These are phyloP conservation scores for Cynoglossus semilaevis DNA, from an alignment of 2,113 vertebrate species.

Conservation along the genomic window DNA sequence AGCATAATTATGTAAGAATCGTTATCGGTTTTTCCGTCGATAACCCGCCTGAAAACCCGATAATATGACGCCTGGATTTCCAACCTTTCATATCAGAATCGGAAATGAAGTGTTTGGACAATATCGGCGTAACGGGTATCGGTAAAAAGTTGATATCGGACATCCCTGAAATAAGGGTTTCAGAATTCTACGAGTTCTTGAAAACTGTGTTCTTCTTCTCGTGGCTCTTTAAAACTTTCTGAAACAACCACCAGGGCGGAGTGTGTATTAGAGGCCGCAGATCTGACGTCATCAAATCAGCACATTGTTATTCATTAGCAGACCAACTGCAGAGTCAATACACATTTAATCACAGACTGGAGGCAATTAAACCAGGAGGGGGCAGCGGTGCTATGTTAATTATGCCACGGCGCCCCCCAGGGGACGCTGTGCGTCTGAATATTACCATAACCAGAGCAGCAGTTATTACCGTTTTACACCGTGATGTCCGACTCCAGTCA, in stretches of 20 bases:
- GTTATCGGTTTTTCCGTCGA: too few species aligned
- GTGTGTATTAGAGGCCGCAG: conserved; percentile 71
- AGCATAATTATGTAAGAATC: too few species aligned
- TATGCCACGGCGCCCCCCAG: conserved; percentile 66
- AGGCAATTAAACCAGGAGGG: conserved; percentile 78
- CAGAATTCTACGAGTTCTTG: neutral
- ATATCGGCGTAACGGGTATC: too few species aligned
- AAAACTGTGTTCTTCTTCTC: conserved; percentile 4
- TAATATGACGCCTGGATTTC: too few species aligned
- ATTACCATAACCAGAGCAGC: conserved; percentile 66
- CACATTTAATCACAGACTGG: conserved; percentile 78
- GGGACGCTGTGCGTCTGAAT: conserved; percentile 74
- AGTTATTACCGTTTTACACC: conserved; percentile 62
- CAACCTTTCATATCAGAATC: too few species aligned
- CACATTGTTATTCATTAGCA: conserved; percentile 79
- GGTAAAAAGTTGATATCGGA: too few species aligned
- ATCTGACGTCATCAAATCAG: conserved; percentile 78
- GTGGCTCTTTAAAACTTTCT: conserved; percentile 56
- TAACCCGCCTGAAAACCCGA: too few species aligned
- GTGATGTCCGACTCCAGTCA: conserved; percentile 61
- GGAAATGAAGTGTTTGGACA: too few species aligned
- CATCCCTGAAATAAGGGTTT: too few species aligned
- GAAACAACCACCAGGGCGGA: conserved; percentile 36
- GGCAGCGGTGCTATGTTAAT: conserved; percentile 75
- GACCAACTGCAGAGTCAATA: conserved; percentile 79